Evolutionary conservation across 30 jellyfish, hydroid and myxozoan species (phyloP).

Genomic region (Chrysaora quinquecirrha): DNA sequence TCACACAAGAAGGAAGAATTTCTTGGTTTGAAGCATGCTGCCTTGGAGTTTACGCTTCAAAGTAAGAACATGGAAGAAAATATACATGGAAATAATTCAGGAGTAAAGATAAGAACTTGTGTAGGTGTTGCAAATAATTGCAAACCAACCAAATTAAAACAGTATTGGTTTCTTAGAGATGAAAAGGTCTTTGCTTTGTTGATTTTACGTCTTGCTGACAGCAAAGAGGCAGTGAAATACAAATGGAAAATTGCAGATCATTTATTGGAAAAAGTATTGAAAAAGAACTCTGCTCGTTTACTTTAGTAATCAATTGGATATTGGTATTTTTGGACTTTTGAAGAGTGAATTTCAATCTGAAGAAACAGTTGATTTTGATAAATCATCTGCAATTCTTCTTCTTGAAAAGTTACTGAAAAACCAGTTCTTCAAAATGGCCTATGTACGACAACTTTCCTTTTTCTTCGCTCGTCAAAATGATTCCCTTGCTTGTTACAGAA

Average conservation of each 20-base stretch:
- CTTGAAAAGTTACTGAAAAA: slow-evolving; percentile 5
- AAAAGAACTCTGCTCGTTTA: slow-evolving; percentile 5
- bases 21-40: background rate
- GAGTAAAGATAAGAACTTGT: background rate
- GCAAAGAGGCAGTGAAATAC: background rate
- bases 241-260: slow-evolving; percentile 24
- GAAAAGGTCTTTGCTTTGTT: slow-evolving; percentile 37
- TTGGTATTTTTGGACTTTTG: slow-evolving; percentile 35
- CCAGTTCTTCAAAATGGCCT: slow-evolving; percentile 5
- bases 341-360: slow-evolving; percentile 28
- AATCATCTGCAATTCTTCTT: slow-evolving; percentile 3
- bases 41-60: background rate
- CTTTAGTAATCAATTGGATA: slow-evolving; percentile 32
- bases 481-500: background rate
- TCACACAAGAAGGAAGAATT: background rate
- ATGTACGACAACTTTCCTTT: slow-evolving; percentile 39
- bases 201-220: slow-evolving; percentile 29
- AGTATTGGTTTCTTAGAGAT: slow-evolving; percentile 26
- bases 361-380: background rate
- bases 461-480: slow-evolving; percentile 30
- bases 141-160: background rate
- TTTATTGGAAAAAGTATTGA: background rate
- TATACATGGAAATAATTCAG: background rate
- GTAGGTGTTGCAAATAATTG: background rate
- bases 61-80: background rate